Evolutionary conservation across 2,113 vertebrate genomes (phyloP).

Genomic region (Chelonoidis abingdonii): DNA sequence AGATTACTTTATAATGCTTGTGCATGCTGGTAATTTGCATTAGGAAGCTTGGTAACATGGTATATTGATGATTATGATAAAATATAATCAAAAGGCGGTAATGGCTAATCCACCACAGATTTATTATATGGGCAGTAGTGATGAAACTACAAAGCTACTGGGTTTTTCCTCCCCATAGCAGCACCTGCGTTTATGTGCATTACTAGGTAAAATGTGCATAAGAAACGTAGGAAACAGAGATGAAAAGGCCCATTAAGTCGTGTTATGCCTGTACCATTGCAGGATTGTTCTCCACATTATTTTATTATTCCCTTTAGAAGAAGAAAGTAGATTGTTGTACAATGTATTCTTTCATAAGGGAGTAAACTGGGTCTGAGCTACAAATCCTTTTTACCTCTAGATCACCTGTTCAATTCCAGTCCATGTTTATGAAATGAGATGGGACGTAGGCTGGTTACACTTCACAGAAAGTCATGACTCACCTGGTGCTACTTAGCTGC

Average conservation of each 20-base stretch:
- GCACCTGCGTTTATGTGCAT: background rate
- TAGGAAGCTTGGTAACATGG: background rate
- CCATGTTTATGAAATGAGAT: background rate
- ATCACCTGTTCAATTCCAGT: background rate
- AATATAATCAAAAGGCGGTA: constrained; percentile 31
- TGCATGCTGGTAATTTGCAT: background rate
- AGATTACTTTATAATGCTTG: constrained; percentile 14
- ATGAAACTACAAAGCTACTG: background rate
- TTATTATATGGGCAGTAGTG: background rate
- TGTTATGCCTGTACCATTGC: background rate
- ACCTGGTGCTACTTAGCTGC: background rate
- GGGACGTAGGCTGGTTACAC: background rate
- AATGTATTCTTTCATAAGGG: background rate
- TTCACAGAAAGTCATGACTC: background rate
- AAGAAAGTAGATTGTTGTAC: constrained; percentile 14
- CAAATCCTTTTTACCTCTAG: fast-evolving
- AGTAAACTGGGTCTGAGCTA: background rate
- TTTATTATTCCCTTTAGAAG: background rate
- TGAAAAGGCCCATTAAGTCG: constrained; percentile 30
- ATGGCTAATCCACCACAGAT: background rate
- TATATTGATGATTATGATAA: constrained; percentile 6
- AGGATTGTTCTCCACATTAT: background rate
- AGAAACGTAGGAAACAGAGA: background rate
- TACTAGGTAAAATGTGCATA: constrained; percentile 3
- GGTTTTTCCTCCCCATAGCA: background rate